Percentiles rank a stretch among this genome's conserved stretches.
phyloP scores from a whole-genome alignment of 2,113 vertebrate species.

The Cyphomyrus plagiostoma region DNA sequence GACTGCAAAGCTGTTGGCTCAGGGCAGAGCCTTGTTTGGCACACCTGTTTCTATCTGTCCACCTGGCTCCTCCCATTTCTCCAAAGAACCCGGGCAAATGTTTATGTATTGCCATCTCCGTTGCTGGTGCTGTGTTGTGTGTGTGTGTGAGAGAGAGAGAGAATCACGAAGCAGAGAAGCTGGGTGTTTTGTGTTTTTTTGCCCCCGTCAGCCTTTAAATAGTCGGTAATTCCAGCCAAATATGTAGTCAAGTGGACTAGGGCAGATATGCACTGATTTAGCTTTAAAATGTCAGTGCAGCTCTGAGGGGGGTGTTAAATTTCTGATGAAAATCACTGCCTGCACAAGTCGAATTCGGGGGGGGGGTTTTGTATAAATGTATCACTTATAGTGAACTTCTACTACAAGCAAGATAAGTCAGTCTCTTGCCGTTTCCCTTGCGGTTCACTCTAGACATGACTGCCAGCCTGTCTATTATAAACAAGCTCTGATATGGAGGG shows the following conservation, averaged over 20 bases:
- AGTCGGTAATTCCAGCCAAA: neutral
- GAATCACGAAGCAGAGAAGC: conserved; percentile 22
- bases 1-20: neutral
- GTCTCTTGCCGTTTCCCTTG: neutral
- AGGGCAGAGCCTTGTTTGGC: neutral
- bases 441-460: neutral
- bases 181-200: neutral
- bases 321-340: neutral
- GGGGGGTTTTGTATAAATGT: neutral
- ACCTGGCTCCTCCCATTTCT: neutral
- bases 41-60: neutral
- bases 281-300: neutral
- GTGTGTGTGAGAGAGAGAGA: neutral
- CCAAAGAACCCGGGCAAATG: neutral
- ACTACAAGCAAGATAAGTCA: neutral
- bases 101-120: neutral
- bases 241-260: neutral
- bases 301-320: neutral
- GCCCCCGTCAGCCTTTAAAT: neutral
- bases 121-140: neutral
- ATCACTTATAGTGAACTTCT: neutral
- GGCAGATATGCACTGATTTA: neutral
- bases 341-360: neutral
- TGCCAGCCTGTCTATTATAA: neutral
- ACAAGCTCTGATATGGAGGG: neutral